Evolutionary conservation across 2,888 invertebrate species (phyloP), one percentile per base, ranked within the genome.

Genomic region (Oligia latruncula): DNA sequence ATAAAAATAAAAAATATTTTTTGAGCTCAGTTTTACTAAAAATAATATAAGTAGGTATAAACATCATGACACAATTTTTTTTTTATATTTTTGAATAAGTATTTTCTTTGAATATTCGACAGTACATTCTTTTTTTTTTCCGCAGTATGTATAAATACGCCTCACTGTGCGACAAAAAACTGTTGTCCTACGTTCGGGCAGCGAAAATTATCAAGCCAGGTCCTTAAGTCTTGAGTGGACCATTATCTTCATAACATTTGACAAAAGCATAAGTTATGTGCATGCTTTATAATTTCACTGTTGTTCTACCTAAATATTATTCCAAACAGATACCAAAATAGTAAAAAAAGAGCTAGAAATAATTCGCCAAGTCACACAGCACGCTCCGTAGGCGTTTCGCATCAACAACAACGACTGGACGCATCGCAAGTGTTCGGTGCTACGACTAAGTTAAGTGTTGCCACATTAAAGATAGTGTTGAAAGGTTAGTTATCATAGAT

Each of bases 361-460:
- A 78, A 81, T 87, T 85, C 77, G 85, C 90, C 84, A 82, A 82
- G 87, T 89, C 88, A 88, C 82, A 80, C 46, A 85, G 85, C 83
- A 83, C 83, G 80, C 82, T 83, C 77, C 77, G 91, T 88, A 88
- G 90, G 91, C 90, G 92, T 91, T 92, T 90, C 89, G 90, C 93
- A 90, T 87, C 87, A 89, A 90, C 88, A 91, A 89, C 81, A n/a
- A 55, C 79, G 71, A 77, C 77, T 76, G 78, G 74, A 77, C 85
- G 81, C 46, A 46, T 46, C 46, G 46, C 83, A 81, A 84, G 82
- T 78, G 70, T 82, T 80, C 62, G 15, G 60, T 67, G 66, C 72
- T 73, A 65, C 23, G 29, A n/a, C 65, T 70, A 43, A 87, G 85
- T 75, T 70, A 43, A 87, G 85, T 75, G 70, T 11, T 74, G 71